Percentiles rank a stretch among this genome's conserved stretches.
These are phyloP conservation scores for Mactromeris polynyma DNA, from an alignment of 2,888 invertebrate species.

Conservation along the genomic window DNA sequence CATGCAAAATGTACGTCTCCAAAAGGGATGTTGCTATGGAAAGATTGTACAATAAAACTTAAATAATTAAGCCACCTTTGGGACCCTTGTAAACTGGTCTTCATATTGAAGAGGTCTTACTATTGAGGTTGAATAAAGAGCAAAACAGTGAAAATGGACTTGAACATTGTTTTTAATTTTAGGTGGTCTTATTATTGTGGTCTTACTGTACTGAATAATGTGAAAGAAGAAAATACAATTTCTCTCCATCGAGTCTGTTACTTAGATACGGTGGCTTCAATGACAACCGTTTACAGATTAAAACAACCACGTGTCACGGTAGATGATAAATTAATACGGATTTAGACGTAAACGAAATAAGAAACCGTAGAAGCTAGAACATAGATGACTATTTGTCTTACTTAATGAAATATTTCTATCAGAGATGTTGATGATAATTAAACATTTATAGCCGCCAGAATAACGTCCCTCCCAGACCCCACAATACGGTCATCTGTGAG, in stretches of 20 bases:
- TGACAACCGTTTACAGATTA: conserved; percentile 35
- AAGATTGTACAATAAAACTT: too few species aligned
- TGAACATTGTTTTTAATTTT: too few species aligned
- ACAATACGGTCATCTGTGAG: not conserved
- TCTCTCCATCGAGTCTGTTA: not conserved
- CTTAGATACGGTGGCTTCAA: not conserved
- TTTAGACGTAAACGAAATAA: conserved; percentile 7
- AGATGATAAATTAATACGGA: conserved; percentile 16
- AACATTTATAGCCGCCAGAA: not conserved
- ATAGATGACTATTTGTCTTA: not conserved
- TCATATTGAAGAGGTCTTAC: too few species aligned
- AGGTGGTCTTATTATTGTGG: too few species aligned
- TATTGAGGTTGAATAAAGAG: too few species aligned
- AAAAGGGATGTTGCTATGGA: too few species aligned
- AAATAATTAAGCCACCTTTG: too few species aligned
- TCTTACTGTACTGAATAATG: too few species aligned
- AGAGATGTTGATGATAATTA: conserved; percentile 12
- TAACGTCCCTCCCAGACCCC: not conserved
- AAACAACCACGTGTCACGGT: conserved; percentile 11
- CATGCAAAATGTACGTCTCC: too few species aligned
- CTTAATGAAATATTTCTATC: not conserved
- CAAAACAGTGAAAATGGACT: too few species aligned
- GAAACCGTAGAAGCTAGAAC: not conserved
- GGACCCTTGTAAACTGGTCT: too few species aligned
- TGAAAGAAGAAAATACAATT: not conserved